Base-by-base conservation (phyloP, 2,797 vertebrate species). In the Rhinichthys osculus region DNA sequence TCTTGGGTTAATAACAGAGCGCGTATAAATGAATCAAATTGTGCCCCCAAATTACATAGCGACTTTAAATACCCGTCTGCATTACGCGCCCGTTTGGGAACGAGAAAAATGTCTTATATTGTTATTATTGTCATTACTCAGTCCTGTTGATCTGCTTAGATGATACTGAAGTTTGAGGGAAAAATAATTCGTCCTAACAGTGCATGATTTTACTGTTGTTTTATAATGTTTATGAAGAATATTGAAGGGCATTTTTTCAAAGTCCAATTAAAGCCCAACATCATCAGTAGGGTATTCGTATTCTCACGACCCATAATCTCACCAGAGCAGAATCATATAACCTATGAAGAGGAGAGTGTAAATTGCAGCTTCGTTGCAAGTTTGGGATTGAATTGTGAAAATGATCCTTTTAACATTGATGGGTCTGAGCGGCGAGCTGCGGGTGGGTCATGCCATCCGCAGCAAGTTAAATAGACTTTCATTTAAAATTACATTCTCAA, bases 1-100 rank as follows among this genome's bases (percentile, higher is more conserved):
- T 96, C 95, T 91, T 93, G 95, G 95, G 95, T 96, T 96, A 96
- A 96, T 96, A 96, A 96, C 95, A 96, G 95, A 94, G 94, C 94
- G 93, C 92, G 94, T 93, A 94, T 95, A 96, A 96, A 96, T 95
- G 95, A 96, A 96, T 95, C 95, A 96, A 95, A 96, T 94, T 94
- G 95, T 95, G 94, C 93, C 93, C 95, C 94, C 92, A 96, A 96
- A 96, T 96, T 96, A 96, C 95, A 96, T 94, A 94, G 95, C 92
- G 93, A 93, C 94, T 95, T 94, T 95, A 95, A 95, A 96, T 94
- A 95, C 94, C 93, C 93, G 93, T 95, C 95, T 95, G 93, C 92
- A 95, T 95, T 93, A 95, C 94, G 93, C 91, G 91, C 92, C 94
- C 94, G 93, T 94, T 95, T 95, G 95, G 94, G 95, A 94, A 92